Conservation (phyloP, 2,888 invertebrate genomes). For the Netelia virgata region DNA sequence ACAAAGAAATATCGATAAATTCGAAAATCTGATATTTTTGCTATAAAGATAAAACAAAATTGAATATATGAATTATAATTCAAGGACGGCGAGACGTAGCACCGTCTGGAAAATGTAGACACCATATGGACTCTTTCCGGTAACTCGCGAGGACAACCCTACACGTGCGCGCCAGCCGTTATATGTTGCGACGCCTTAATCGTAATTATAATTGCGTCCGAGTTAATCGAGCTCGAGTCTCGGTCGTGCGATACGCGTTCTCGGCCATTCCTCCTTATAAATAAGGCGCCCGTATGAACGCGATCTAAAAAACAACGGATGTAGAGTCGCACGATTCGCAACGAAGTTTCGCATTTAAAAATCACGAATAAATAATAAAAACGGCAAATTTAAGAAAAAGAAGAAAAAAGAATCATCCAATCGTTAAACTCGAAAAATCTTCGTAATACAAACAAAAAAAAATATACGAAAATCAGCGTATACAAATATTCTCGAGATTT, state of each 20-base stretch:
- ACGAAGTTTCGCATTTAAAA: too few species aligned
- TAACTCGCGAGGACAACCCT: constrained; percentile 62
- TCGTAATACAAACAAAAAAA: not conserved
- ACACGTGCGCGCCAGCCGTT: constrained; percentile 61
- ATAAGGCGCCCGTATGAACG: constrained; percentile 16
- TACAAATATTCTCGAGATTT: constrained; percentile 12
- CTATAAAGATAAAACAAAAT: not conserved
- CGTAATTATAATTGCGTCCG: constrained; percentile 75
- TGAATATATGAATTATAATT: constrained; percentile 11
- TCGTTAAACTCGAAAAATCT: not conserved
- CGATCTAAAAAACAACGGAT: not conserved
- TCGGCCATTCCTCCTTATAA: constrained; percentile 32
- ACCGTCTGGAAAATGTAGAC: not conserved
- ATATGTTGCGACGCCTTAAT: constrained; percentile 63
- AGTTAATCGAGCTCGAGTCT: constrained; percentile 71
- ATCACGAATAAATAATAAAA: too few species aligned
- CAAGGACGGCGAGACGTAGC: not conserved
- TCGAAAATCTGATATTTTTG: not conserved
- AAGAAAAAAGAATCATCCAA: not conserved
- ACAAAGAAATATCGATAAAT: not conserved
- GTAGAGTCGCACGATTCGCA: not conserved
- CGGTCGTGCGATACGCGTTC: constrained; percentile 67
- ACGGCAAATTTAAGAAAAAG: not conserved
- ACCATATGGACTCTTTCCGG: constrained; percentile 56
- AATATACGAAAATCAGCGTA: not conserved